Conservation (phyloP, 1,140 invertebrate species). For the Drosophila orosa region DNA sequence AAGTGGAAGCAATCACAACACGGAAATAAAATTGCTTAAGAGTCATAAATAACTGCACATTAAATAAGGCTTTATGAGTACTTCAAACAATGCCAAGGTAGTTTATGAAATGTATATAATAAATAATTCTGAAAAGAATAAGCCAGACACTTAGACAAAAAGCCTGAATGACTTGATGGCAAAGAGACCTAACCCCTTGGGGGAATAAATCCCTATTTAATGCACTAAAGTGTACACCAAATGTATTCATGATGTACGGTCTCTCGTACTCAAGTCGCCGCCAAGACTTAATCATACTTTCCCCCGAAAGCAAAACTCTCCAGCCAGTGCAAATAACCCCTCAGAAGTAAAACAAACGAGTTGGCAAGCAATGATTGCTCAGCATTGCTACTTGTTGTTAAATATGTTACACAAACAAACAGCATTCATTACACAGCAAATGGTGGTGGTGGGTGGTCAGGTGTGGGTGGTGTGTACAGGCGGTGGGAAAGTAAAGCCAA, state of each 20-base stretch:
- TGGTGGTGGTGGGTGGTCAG: not conserved
- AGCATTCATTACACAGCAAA: constrained; percentile 54
- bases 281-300: constrained; percentile 40
- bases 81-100: not conserved
- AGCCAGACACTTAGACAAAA: not conserved
- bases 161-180: not conserved
- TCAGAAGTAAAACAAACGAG: constrained; percentile 35
- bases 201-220: not conserved
- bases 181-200: not conserved
- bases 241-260: constrained; percentile 19
- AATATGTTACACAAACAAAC: constrained; percentile 62
- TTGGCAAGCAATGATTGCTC: constrained; percentile 61
- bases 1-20: constrained; percentile 11
- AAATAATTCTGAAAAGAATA: constrained; percentile 2
- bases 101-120: not conserved
- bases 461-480: not conserved
- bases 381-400: constrained; percentile 59
- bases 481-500: constrained; percentile 3
- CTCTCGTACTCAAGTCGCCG: constrained; percentile 15
- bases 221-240: constrained; percentile 13
- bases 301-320: constrained; percentile 20
- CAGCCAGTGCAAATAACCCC: constrained; percentile 29
- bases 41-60: constrained; percentile 3
- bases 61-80: not conserved
- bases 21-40: constrained; percentile 8